Base-by-base conservation (phyloP, 2,888 invertebrate genomes). In the Hemistola chrysoprasaria region DNA sequence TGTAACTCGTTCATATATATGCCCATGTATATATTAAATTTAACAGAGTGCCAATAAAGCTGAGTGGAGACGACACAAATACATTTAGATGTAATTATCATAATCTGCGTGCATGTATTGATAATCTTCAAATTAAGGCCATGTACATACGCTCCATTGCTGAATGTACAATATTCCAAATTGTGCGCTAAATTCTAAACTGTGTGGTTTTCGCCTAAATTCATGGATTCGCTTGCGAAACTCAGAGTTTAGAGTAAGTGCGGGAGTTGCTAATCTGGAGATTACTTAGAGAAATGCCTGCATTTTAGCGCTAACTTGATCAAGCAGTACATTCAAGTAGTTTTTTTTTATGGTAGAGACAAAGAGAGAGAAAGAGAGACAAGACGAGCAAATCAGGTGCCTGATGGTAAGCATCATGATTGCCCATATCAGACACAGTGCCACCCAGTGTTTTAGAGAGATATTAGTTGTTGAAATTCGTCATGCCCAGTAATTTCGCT, bases 151-250 rank as follows among this genome's bases (percentile, higher is more conserved):
- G 30, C 11, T 47, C 44, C 28, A 53, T 51, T 51, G 50, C 40
- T 43, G 39, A 62, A 55, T 55, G 41, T 47, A 53, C 46, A 42
- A 49, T 53, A 55, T 36, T 38, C 24, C 23, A 40, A 35, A 43
- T 32, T 41, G 30, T 39, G 33, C 39, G 30, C 39, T 44, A 42
- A 54, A 49, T 47, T 34, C n/a, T 30, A 33, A 38, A 49, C 39
- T 48, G 41, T 47, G 47, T 42, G 43, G 45, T 50, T 20, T 48
- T 40, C 24, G 49, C 43, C 40, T 50, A 56, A 59, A 56, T 51
- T 54, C 40, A 23, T 31, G 29, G 34, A 42, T 42, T 45, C 45
- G 24, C 26, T 47, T 30, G 34, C 25, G 51, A 46, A 50, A 51
- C 49, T 55, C 38, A 44, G 40, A 39, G 40, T 43, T 48, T 25